phyloP scores from a whole-genome alignment of 1,140 invertebrate species.

The Conus ventricosus region DNA sequence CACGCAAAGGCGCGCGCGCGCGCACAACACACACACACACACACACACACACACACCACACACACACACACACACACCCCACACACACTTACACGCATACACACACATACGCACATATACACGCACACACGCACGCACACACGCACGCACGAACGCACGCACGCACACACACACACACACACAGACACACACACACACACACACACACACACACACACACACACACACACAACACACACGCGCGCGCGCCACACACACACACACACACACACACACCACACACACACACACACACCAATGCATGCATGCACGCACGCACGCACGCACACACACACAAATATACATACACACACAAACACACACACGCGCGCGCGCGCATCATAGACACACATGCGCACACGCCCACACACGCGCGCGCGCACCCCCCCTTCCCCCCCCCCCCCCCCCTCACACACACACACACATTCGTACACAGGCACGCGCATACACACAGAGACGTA shows the following conservation, averaged over 20 bases:
- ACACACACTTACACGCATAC: no score
- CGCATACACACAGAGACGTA: no score
- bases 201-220: not conserved
- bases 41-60: not conserved
- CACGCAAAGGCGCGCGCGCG: no score
- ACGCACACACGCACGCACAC: no score
- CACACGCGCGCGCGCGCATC: not conserved
- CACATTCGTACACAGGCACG: no score
- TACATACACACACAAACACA: not conserved
- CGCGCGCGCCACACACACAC: not conserved
- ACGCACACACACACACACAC: not conserved
- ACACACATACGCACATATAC: no score
- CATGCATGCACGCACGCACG: constrained; percentile 1
- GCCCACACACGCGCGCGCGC: not conserved
- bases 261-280: not conserved
- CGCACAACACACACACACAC: no score
- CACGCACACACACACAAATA: not conserved
- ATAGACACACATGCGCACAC: not conserved
- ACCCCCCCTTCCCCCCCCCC: no score
- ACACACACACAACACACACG: no score
- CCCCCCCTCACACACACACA: no score
- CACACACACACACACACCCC: no score
- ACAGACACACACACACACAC: not conserved
- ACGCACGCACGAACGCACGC: no score
- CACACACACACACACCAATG: not conserved